Evolutionary conservation across 2,888 invertebrate species (phyloP), one percentile per base, ranked within the genome.

Genomic region (Entomobrya multifasciata): DNA sequence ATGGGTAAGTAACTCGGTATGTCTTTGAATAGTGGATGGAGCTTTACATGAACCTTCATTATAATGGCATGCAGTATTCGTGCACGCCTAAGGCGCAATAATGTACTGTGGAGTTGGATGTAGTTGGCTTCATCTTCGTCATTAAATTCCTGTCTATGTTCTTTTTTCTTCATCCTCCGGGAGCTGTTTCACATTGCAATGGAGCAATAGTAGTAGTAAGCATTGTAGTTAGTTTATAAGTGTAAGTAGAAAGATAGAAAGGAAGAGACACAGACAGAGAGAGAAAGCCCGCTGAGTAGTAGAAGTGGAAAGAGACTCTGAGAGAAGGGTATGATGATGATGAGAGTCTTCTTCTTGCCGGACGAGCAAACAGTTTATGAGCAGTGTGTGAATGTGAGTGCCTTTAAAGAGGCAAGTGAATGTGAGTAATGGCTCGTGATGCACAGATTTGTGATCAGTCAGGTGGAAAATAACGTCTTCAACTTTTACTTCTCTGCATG

Each of bases 391-490:
- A 86, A 79, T 57, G 85, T 86, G 85, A 86, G 85, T 72, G 79
- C 72, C 70, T 70, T 79, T 72, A 72, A 86, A 86, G 74, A 74
- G 72, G 79, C 60, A 79, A 79, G 72, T 79, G 79, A 86, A 79
- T 86, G 85, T 79, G 85, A 86, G 85, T 86, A 86, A 86, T 86
- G 85, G 74, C 85, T 86, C 85, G 85, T 85, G 57, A 81, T 67
- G 87, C 77, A 60, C 87, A 87, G 81, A 81, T 87, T 87, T 82
- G 77, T 67, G 87, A 77, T 87, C 81, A 82, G 80, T 87, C 77
- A 81, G 81, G 77, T 82, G 87, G 87, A 87, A 87, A 87, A 87
- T 87, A 87, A 87, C 87, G 80, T 87, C 87, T 86, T 81, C 86
- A 87, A 78, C 80, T 86, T 57, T 47, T 47, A 30, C 44, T 78